Evolutionary conservation across 2,888 invertebrate species (phyloP).

Genomic region (Protophormia terraenovae): DNA sequence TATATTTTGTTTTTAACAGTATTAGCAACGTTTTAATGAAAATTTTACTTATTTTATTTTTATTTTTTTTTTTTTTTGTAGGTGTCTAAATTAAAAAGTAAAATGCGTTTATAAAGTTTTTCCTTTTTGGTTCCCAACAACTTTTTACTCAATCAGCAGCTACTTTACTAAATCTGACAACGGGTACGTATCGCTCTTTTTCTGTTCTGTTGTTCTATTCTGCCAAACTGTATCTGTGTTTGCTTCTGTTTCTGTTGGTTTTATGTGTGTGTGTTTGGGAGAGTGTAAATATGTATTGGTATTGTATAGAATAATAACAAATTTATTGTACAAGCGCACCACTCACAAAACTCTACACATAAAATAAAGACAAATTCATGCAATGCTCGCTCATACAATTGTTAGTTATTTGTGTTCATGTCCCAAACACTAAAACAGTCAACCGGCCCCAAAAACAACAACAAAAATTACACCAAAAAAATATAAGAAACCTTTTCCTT

Average conservation of each 20-base stretch:
- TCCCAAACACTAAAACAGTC: slow-evolving; percentile 28
- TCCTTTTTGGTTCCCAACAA: slow-evolving; percentile 52
- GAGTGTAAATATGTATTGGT: slow-evolving; percentile 15
- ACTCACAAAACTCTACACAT: slow-evolving; percentile 42
- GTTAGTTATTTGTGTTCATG: background rate
- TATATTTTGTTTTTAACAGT: background rate
- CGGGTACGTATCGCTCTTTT: slow-evolving; percentile 58
- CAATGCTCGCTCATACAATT: slow-evolving; percentile 27
- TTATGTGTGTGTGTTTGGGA: background rate
- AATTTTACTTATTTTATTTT: background rate
- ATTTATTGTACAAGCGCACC: slow-evolving; percentile 61
- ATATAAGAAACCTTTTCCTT: slow-evolving; percentile 16
- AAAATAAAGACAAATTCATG: slow-evolving; percentile 35
- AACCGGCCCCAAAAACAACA: slow-evolving; percentile 37
- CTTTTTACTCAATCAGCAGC: slow-evolving; percentile 64
- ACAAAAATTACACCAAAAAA: background rate
- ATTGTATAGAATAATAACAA: slow-evolving; percentile 51
- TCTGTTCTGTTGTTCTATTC: slow-evolving; percentile 30
- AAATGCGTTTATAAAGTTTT: slow-evolving; percentile 56
- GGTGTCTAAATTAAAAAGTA: slow-evolving; percentile 42
- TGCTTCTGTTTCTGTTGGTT: slow-evolving; percentile 6
- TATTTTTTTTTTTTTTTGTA: background rate
- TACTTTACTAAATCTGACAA: slow-evolving; percentile 65
- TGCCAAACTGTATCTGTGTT: background rate
- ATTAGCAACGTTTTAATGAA: slow-evolving; percentile 1